phyloP scores from a whole-genome alignment of 2,113 vertebrate species.

The Panthera tigris region DNA sequence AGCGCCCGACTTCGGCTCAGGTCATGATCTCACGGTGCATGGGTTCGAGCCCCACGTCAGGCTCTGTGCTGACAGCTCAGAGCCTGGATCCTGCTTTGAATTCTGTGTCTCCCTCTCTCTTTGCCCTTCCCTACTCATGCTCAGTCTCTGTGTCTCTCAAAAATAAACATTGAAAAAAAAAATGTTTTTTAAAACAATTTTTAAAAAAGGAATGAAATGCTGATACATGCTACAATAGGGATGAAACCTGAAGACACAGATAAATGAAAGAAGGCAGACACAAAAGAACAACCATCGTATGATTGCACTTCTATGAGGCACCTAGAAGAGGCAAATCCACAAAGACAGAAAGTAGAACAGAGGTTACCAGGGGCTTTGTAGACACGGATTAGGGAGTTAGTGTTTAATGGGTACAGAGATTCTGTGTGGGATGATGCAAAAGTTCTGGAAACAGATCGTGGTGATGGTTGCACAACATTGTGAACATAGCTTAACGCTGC shows the following conservation, averaged over 20 bases:
- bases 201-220: background rate
- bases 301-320: background rate
- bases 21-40: no score
- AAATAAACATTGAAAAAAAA: no score
- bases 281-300: background rate
- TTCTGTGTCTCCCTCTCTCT: no score
- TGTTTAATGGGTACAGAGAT: background rate
- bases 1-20: no score
- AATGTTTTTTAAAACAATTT: no score
- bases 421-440: background rate
- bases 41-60: no score
- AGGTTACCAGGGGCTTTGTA: background rate
- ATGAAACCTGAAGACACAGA: background rate
- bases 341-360: background rate
- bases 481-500: background rate
- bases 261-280: background rate
- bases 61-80: no score
- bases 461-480: background rate
- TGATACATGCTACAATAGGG: background rate
- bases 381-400: background rate
- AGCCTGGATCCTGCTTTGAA: no score
- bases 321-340: background rate
- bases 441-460: background rate
- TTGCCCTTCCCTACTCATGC: no score
- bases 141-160: no score